phyloP scores from a whole-genome alignment of 2,113 vertebrate species.

The Pomatorhinus ruficollis region DNA sequence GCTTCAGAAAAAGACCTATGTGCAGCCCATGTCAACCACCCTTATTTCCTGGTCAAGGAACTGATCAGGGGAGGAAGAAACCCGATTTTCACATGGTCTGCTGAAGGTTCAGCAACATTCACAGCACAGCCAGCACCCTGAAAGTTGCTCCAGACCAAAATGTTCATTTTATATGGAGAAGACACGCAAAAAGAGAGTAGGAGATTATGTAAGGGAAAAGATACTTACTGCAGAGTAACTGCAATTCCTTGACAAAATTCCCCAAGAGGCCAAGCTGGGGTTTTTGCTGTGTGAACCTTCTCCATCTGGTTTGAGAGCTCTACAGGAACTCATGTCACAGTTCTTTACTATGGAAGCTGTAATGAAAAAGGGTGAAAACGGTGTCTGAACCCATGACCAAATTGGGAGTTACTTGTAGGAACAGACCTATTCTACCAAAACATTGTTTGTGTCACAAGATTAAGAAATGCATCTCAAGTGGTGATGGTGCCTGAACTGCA shows the following conservation, averaged over 20 bases:
- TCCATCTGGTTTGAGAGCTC: not conserved
- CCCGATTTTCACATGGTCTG: not conserved
- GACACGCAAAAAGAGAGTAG: not conserved
- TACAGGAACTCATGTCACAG: rapidly evolving
- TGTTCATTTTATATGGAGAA: not conserved
- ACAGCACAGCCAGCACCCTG: not conserved
- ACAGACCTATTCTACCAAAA: slow-evolving; percentile 42
- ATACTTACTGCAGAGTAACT: not conserved
- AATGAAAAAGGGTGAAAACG: not conserved
- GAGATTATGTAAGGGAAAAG: not conserved
- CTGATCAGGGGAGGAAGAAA: not conserved
- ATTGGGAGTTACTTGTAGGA: slow-evolving; percentile 55
- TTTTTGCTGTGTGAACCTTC: not conserved
- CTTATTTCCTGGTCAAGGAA: not conserved
- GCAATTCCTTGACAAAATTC: not conserved
- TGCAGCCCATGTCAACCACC: not conserved
- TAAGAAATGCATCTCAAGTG: not conserved
- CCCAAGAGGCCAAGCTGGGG: not conserved
- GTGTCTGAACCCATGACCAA: not conserved
- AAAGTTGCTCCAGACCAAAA: not conserved
- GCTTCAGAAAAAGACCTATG: not conserved
- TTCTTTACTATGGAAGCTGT: not conserved
- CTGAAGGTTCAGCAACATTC: not conserved
- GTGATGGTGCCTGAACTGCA: not conserved
- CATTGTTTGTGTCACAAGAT: not conserved